Evolutionary conservation across 2,113 vertebrate species (phyloP), one percentile per base, ranked within the genome.

Genomic region (Mustelus asterias): DNA sequence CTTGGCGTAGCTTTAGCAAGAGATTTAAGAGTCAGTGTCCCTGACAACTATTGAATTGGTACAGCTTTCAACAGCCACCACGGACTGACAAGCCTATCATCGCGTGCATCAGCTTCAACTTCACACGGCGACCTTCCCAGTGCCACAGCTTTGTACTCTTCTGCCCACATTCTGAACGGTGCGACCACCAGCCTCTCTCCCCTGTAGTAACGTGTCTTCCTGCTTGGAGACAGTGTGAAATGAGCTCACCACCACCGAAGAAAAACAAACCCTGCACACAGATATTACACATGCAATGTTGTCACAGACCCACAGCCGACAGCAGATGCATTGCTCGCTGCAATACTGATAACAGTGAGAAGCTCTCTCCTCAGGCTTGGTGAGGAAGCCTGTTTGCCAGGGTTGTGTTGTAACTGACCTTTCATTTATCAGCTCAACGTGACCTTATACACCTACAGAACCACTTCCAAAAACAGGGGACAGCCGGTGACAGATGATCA

Each of bases 281-380:
- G 95, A 96, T 95, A 60, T 94, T 33, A 3, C 96, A 93, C 96
- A 96, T 0, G 92, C 96, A 96, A 96, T 0, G 96, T 96, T 26
- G 20, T 94, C 85, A 67, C 96, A 96, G 96, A 96, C 67, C 94
- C 26, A 95, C 94, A 72, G 94, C 89, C 60, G 95, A 96, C 16
- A 97, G 97, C 97, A 97, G 97, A 97, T 97, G 97, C 96, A 96
- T 96, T 96, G 44, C 83, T n/a, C 96, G 96, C 96, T 96, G 93
- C 96, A 70, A 69, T 96, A 78, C 95, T 96, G 96, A 70, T 8
- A 96, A 29, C 96, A 60, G 94, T 9, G 78, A 3, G 96, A 96
- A 96, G 96, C 0, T 13, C 95, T 1, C 96, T 89, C 48, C 96
- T 96, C 96, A 0, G 11, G 76, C 78, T 96, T 63, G 80, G 72